phyloP scores from a whole-genome alignment of 2,797 vertebrate species.

The Labeo calbasu region DNA sequence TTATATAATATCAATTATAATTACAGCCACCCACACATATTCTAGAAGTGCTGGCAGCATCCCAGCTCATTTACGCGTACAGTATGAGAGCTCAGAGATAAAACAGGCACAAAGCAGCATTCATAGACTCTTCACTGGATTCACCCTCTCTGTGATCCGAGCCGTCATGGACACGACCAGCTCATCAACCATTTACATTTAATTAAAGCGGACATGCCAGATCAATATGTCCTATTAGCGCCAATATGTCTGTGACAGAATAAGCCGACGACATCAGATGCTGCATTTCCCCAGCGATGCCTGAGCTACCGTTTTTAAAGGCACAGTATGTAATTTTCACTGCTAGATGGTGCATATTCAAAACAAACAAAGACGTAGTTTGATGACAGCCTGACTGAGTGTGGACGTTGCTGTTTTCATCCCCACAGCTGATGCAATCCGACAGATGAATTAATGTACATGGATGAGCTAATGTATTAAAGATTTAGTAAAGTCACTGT shows the following conservation, averaged over 20 bases:
- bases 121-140: conserved; percentile 19
- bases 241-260: conserved; percentile 5
- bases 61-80: conserved; percentile 34
- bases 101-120: conserved; percentile 10
- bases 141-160: conserved; percentile 6
- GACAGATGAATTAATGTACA: too few species aligned
- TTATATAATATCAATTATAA: conserved; percentile 44
- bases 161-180: not conserved
- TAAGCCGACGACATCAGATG: conserved; percentile 25
- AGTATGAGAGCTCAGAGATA: conserved; percentile 24
- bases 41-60: not conserved
- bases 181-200: conserved; percentile 42
- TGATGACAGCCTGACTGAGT: too few species aligned
- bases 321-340: too few species aligned
- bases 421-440: too few species aligned
- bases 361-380: too few species aligned
- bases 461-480: too few species aligned
- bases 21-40: conserved; percentile 39
- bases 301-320: not conserved
- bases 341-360: too few species aligned
- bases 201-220: conserved; percentile 24
- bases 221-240: conserved; percentile 44
- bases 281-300: conserved; percentile 35
- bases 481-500: too few species aligned
- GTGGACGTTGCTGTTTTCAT: too few species aligned